A percentile compares a stretch with the other conserved stretches of the same genome.
phyloP scores from a whole-genome alignment of 2,113 vertebrate species.

The Jaculus jaculus region DNA sequence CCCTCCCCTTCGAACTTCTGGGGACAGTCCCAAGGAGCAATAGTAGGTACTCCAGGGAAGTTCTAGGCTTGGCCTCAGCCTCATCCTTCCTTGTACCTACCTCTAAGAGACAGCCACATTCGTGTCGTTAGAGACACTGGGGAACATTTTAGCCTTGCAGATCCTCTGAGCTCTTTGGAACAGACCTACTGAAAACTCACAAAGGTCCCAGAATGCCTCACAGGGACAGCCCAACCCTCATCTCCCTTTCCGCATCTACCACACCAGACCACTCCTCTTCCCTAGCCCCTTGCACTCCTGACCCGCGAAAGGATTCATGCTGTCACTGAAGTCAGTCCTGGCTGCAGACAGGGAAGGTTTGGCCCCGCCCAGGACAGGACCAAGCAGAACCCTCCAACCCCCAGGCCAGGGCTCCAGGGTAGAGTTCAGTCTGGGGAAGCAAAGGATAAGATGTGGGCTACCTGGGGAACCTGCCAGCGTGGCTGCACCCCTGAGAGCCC shows the following conservation, averaged over 20 bases:
- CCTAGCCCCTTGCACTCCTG: not conserved
- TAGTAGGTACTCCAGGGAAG: not conserved
- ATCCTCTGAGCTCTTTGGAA: constrained; percentile 56
- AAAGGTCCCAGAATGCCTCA: not conserved
- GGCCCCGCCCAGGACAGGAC: not conserved
- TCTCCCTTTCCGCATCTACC: not conserved
- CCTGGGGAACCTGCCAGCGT: not conserved
- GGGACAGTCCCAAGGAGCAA: not conserved
- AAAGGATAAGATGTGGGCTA: not conserved
- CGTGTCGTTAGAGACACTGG: not conserved
- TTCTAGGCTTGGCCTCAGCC: not conserved
- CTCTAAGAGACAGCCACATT: not conserved
- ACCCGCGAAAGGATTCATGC: not conserved
- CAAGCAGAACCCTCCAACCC: not conserved
- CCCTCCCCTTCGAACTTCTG: not conserved
- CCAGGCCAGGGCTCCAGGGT: not conserved
- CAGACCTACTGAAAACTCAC: constrained; percentile 20
- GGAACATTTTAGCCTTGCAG: constrained; percentile 22
- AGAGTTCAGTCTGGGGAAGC: not conserved
- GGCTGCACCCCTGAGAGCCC: not conserved
- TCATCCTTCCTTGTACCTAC: not conserved
- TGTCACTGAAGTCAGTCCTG: not conserved
- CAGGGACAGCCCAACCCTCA: constrained; percentile 1
- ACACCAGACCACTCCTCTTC: constrained; percentile 29
- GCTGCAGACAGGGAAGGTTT: not conserved